Base-by-base conservation (phyloP, 2,113 vertebrate species). In the Vulpes vulpes region DNA sequence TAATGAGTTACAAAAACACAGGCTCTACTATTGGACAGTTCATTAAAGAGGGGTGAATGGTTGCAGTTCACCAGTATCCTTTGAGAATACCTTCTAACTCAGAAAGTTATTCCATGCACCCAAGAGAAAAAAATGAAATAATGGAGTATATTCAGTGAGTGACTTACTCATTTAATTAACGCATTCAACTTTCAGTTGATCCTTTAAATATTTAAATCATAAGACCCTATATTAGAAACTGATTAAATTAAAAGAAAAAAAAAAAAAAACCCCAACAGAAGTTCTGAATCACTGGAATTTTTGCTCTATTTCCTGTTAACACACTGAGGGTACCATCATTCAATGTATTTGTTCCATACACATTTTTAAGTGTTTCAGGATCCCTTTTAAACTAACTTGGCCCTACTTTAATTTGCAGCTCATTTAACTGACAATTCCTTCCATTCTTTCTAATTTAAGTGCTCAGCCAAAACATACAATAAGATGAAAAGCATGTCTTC, bases 261-360 rank as follows among this genome's bases (percentile, higher is more conserved):
- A 65, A 71, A 71, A 89, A 65, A 71, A 81, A 89, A 83, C 43
- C 89, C 91, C 57, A 95, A 93, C 74, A 86, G 81, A 98, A 96
- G 97, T 98, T 99, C 96, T 99, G 98, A 98, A 99, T 98, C 98
- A 99, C 81, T 98, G 98, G 98, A 98, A 98, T 98, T 99, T 98
- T 99, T 98, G 97, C 96, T 98, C 96, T 98, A 95, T 98, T 99
- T 99, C 98, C 98, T 98, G 98, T 98, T 98, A 99, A 98, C 98
- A 98, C 91, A 98, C 94, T 94, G 98, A 97, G 83, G 98, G 97
- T 96, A 97, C 96, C 97, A 98, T 25, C 35, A 0, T 89, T 98
- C 95, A 98, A 97, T 92, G 97, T 95, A 98, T 95, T 98, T 79
- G 9, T 7, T 92, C 93, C 92, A 95, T 53, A 94, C 59, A 67